phyloP scores from a whole-genome alignment of 2,797 vertebrate genomes.

The Sciurus vulgaris region DNA sequence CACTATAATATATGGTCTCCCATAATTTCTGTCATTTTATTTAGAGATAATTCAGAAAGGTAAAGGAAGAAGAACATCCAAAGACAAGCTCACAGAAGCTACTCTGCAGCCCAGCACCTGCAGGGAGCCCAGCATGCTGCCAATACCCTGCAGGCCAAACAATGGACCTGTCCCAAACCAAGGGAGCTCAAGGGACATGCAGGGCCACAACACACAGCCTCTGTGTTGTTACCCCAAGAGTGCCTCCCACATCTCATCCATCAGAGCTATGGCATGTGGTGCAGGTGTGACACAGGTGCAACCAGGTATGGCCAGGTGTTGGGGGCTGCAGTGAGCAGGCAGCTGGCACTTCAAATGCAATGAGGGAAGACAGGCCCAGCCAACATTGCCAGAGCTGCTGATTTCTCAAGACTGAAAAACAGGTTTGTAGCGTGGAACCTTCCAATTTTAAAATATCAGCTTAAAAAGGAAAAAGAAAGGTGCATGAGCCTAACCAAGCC shows the following conservation, averaged over 20 bases:
- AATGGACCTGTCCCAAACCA: not conserved
- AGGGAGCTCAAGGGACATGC: not conserved
- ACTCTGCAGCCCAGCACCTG: not conserved
- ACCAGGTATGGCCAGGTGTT: not conserved
- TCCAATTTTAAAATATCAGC: constrained; percentile 57
- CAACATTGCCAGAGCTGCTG: not conserved
- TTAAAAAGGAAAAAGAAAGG: not conserved
- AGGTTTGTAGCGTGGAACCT: not conserved
- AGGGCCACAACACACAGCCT: not conserved
- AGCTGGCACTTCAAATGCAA: not conserved
- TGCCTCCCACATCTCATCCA: not conserved
- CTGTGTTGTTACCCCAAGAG: not conserved
- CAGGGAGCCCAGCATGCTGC: not conserved
- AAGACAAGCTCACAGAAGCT: not conserved
- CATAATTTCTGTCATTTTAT: not conserved
- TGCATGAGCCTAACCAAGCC: not conserved
- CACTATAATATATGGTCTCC: not conserved
- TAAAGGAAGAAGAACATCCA: not conserved
- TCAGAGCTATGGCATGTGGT: not conserved
- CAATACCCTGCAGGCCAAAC: not conserved
- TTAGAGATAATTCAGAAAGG: not conserved
- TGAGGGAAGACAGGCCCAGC: not conserved
- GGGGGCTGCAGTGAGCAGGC: not conserved
- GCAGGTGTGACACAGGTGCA: no score
- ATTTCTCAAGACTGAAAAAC: constrained; percentile 6